phyloP scores from a whole-genome alignment of 2,797 vertebrate genomes.

The Euphonia xanthogaster region DNA sequence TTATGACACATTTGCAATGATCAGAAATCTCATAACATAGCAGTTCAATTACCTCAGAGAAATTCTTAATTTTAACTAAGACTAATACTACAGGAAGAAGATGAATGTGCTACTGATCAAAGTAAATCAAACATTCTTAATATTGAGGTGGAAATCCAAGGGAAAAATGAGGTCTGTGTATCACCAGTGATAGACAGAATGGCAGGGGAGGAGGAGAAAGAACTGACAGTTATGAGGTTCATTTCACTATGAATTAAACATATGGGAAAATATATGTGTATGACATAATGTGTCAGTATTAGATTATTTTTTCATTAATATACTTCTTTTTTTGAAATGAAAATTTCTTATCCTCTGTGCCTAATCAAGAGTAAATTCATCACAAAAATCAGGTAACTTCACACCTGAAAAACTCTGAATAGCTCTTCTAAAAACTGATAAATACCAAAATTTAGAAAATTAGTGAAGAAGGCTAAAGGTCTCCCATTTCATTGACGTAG shows the following conservation, averaged over 20 bases:
- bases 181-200: not conserved
- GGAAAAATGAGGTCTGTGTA: not conserved
- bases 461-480: not conserved
- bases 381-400: not conserved
- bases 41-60: not conserved
- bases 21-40: not conserved
- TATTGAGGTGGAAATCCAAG: not conserved
- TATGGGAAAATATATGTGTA: not conserved
- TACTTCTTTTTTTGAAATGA: not conserved
- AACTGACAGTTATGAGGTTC: not conserved
- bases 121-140: not conserved
- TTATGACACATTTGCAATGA: not conserved
- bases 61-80: not conserved
- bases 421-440: not conserved
- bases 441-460: not conserved
- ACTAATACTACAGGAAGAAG: not conserved
- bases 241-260: not conserved
- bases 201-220: accelerated
- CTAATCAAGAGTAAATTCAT: not conserved
- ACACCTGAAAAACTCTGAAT: not conserved
- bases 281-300: not conserved
- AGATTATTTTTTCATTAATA: not conserved
- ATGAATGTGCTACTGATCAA: not conserved
- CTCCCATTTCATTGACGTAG: not conserved
- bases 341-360: not conserved